These are phyloP conservation scores for Carassius auratus DNA, from an alignment of 2,113 vertebrate species.

Conservation along the genomic window DNA sequence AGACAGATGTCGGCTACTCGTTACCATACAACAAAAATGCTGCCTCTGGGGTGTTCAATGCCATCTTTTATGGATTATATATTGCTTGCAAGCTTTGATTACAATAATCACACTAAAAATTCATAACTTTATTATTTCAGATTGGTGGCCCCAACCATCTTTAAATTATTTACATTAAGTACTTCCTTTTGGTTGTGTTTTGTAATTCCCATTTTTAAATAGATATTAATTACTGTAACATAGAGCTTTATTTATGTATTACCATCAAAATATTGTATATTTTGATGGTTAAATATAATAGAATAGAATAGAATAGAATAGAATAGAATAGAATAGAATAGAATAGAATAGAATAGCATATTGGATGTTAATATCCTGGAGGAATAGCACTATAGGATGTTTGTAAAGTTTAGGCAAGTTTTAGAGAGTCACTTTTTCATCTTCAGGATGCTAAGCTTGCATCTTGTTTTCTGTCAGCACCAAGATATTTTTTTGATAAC, in stretches of 20 bases:
- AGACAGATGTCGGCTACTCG: conserved; percentile 30
- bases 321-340: too few relatives aligned
- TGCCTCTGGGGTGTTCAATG: background rate
- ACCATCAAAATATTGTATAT: background rate
- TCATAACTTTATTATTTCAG: background rate
- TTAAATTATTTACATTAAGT: conserved; percentile 1
- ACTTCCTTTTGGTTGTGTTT: conserved; percentile 22
- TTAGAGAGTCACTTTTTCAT: background rate
- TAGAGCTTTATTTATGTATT: background rate
- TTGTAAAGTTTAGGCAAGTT: background rate
- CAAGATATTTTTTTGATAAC: background rate
- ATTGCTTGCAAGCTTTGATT: conserved; percentile 21
- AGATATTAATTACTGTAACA: background rate
- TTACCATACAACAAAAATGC: conserved; percentile 26
- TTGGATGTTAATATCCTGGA: background rate
- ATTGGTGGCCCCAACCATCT: background rate
- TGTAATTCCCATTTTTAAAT: background rate
- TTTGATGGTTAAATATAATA: too few relatives aligned
- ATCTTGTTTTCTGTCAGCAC: background rate
- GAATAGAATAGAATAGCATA: too few relatives aligned
- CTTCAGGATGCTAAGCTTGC: background rate
- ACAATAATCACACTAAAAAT: background rate
- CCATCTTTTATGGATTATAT: conserved; percentile 1
- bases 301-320: too few relatives aligned
- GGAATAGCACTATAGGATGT: background rate